Evolutionary conservation across 2,888 invertebrate species (phyloP).

Genomic region (Bhutanitis thaidina): DNA sequence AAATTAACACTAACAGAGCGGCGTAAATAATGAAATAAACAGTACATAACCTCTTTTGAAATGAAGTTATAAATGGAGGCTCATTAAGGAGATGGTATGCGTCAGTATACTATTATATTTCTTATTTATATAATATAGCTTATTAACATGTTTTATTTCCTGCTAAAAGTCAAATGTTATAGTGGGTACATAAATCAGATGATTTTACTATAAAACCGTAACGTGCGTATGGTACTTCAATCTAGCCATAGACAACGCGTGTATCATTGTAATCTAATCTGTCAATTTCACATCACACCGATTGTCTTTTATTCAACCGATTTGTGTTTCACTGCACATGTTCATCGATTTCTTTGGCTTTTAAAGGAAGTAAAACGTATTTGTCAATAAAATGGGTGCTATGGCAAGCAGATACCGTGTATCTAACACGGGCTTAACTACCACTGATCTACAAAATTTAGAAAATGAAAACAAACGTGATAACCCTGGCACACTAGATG

Average conservation of each 20-base stretch:
- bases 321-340: conserved; percentile 73
- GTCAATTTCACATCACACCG: conserved; percentile 60
- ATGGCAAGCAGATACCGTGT: conserved; percentile 73
- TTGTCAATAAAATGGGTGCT: conserved; percentile 66
- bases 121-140: too few species aligned
- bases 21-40: too few species aligned
- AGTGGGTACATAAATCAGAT: too few species aligned
- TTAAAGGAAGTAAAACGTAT: conserved; percentile 58
- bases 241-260: not conserved
- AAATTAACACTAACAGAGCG: too few species aligned
- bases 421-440: conserved; percentile 61
- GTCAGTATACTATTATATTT: too few species aligned
- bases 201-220: too few species aligned
- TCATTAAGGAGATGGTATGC: too few species aligned
- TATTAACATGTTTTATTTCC: too few species aligned
- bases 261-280: conserved; percentile 12
- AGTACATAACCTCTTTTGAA: too few species aligned
- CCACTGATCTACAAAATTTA: conserved; percentile 51
- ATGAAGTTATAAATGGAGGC: too few species aligned
- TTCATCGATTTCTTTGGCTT: conserved; percentile 70
- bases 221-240: not conserved
- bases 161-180: too few species aligned
- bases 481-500: conserved; percentile 97
- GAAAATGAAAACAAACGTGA: conserved; percentile 75
- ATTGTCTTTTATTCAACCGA: conserved; percentile 76